Percentiles rank a stretch among this genome's conserved stretches.
These are phyloP conservation scores for Danio rerio DNA, from an alignment of 2,113 vertebrate species.

Conservation along the genomic window DNA sequence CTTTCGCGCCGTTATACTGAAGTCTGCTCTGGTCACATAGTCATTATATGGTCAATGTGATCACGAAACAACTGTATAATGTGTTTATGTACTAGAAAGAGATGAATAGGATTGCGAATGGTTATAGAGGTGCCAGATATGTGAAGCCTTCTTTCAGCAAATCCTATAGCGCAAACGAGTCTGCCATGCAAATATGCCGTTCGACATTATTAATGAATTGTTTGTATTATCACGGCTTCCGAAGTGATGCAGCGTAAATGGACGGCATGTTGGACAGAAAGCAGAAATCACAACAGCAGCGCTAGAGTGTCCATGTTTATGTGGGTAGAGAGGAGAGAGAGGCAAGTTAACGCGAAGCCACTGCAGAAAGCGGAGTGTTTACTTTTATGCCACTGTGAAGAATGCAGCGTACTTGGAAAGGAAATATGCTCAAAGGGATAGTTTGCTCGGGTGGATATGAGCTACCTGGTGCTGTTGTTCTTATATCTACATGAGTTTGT, in stretches of 20 bases:
- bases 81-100: not conserved
- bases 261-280: not conserved
- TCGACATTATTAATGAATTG: not conserved
- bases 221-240: not conserved
- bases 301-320: slow-evolving; percentile 24
- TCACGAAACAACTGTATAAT: not conserved
- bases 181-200: not conserved
- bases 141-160: not conserved
- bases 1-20: slow-evolving; percentile 5
- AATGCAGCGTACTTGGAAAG: not conserved
- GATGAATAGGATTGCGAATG: not conserved
- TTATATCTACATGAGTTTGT: not conserved
- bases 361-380: slow-evolving; percentile 15
- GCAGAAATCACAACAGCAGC: slow-evolving; percentile 33
- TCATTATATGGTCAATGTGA: not conserved
- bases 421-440: not conserved
- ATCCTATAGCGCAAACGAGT: not conserved
- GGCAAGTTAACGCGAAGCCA: slow-evolving; percentile 5
- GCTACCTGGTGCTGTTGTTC: not conserved
- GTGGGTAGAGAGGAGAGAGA: not conserved
- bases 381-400: slow-evolving; percentile 1
- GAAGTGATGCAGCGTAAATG: not conserved
- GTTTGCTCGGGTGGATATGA: not conserved
- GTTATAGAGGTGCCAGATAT: not conserved
- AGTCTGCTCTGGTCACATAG: not conserved